A percentile compares a stretch with the other conserved stretches of the same genome.
phyloP scores from a whole-genome alignment of 2,888 invertebrate genomes.

The Artemia sinica region DNA sequence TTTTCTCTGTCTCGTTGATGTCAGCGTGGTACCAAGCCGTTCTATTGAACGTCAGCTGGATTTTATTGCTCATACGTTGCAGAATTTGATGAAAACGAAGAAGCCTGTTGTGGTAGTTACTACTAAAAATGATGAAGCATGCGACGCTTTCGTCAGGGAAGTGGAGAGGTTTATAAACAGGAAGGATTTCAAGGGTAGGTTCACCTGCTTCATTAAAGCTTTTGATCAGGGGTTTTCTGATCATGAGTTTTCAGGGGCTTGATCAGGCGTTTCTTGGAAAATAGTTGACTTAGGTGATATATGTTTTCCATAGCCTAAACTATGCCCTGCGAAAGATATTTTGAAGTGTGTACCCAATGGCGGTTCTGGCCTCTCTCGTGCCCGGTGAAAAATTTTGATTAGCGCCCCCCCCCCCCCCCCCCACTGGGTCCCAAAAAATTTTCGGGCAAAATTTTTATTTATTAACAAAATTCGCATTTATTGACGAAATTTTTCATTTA shows the following conservation, averaged over 20 bases:
- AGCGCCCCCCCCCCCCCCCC: no score
- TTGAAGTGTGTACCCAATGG: no score
- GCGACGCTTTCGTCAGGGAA: slow-evolving; percentile 67
- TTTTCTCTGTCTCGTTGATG: slow-evolving; percentile 87
- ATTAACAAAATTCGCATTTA: no score
- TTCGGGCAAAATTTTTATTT: no score
- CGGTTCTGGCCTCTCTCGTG: no score
- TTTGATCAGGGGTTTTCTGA: background rate
- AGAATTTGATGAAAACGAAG: slow-evolving; percentile 72
- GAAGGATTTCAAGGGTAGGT: slow-evolving; percentile 68
- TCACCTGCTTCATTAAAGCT: background rate
- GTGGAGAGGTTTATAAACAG: slow-evolving; percentile 69
- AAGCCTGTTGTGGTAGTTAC: slow-evolving; percentile 88
- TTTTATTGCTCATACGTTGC: slow-evolving; percentile 61
- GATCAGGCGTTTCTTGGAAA: no score
- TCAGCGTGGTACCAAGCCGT: slow-evolving; percentile 78
- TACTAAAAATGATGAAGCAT: slow-evolving; percentile 85
- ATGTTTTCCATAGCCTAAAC: background rate
- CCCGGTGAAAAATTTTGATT: no score
- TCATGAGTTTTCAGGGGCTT: no score
- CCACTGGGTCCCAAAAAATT: no score
- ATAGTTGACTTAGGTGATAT: background rate
- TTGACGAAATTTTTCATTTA: no score
- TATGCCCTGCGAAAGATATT: no score
- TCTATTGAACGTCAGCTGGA: slow-evolving; percentile 71